A percentile compares a stretch with the other conserved stretches of the same genome.
Evolutionary conservation across 2,888 invertebrate genomes (phyloP).

Genomic region (Oeneis ivallda): DNA sequence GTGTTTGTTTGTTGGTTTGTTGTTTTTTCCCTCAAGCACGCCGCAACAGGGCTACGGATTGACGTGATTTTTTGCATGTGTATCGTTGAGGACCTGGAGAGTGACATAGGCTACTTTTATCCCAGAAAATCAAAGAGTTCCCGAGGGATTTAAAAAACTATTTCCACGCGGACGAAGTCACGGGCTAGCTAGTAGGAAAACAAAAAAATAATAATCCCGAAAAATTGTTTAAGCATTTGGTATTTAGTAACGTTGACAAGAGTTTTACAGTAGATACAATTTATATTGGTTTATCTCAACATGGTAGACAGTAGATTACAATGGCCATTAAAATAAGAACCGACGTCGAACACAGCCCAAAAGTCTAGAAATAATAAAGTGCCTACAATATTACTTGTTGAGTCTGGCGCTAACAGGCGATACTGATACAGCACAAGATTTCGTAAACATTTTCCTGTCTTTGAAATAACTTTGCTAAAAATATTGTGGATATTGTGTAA

Average conservation of each 20-base stretch:
- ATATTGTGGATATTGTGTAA: not conserved
- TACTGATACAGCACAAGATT: slow-evolving; percentile 15
- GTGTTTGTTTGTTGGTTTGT: no score
- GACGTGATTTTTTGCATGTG: no score
- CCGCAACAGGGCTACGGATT: no score
- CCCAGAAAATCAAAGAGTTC: no score
- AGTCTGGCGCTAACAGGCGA: slow-evolving; percentile 11
- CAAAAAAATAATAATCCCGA: no score
- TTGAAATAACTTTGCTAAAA: not conserved
- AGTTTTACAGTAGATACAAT: not conserved
- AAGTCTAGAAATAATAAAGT: slow-evolving; percentile 25
- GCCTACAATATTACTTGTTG: slow-evolving; percentile 25
- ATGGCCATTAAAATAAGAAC: slow-evolving; percentile 22
- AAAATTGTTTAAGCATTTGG: not conserved
- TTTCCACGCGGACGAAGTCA: no score
- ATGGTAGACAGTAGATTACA: slow-evolving; percentile 10
- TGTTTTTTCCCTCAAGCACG: no score
- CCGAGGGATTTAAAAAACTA: no score
- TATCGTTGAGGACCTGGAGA: no score
- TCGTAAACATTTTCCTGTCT: not conserved
- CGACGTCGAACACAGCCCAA: slow-evolving; percentile 25
- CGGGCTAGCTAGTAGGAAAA: no score
- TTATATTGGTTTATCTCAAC: not conserved
- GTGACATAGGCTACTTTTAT: no score
- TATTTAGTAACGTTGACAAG: not conserved